Evolutionary conservation across 2,888 invertebrate species (phyloP).

Genomic region (Caenorhabditis afra): DNA sequence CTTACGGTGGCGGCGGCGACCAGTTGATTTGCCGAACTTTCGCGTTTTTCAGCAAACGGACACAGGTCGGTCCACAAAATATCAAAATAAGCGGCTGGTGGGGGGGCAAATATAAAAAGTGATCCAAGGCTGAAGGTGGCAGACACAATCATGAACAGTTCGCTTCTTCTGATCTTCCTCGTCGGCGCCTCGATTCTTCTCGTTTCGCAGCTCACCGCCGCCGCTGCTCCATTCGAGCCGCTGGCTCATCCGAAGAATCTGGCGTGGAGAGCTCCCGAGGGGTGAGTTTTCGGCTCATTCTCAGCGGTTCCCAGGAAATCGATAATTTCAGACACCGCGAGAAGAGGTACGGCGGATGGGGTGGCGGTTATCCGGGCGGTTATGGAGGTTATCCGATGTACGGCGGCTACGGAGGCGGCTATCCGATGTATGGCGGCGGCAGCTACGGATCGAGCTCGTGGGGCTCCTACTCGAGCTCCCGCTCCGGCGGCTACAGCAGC

Average conservation of each 20-base stretch:
- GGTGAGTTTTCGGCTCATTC: slow-evolving; percentile 1
- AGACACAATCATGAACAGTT: slow-evolving; percentile 5
- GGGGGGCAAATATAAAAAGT: slow-evolving; percentile 5
- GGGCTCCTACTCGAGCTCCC: slow-evolving; percentile 47
- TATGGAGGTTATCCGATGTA: slow-evolving; percentile 13
- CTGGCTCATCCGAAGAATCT: slow-evolving; percentile 45
- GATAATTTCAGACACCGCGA: slow-evolving; percentile 37
- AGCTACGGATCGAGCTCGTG: slow-evolving; percentile 44
- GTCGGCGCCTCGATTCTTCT: not conserved
- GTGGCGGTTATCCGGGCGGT: slow-evolving; percentile 38
- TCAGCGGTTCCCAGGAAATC: not conserved
- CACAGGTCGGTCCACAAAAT: not conserved
- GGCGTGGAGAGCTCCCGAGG: slow-evolving; percentile 43
- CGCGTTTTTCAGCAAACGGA: slow-evolving; percentile 10
- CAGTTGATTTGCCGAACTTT: slow-evolving; percentile 14
- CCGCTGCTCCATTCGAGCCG: not conserved
- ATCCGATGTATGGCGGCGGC: slow-evolving; percentile 27
- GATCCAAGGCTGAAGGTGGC: slow-evolving; percentile 5
- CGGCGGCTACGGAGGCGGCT: slow-evolving; percentile 24
- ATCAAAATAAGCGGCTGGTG: not conserved
- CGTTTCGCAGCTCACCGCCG: not conserved
- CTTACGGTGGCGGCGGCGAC: too few species aligned
- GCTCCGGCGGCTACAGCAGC: slow-evolving; percentile 34
- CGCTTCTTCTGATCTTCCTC: not conserved
- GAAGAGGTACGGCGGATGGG: slow-evolving; percentile 43